A percentile compares a stretch with the other conserved stretches of the same genome.
phyloP scores from a whole-genome alignment of 2,113 vertebrate species.

The Chunga burmeisteri region DNA sequence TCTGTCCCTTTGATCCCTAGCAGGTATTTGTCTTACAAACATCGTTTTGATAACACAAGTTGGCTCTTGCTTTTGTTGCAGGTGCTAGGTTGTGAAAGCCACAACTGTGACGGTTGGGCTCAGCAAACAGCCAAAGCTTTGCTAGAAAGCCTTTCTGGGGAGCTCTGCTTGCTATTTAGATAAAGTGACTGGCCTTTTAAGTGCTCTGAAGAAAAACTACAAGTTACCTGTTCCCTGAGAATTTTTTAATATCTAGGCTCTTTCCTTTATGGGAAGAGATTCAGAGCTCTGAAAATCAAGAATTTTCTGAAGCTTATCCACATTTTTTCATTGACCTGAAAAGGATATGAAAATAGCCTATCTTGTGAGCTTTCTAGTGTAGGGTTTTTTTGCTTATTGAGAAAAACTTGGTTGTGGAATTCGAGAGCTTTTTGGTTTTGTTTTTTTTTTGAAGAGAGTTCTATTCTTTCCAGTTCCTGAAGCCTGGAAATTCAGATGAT shows the following conservation, averaged over 20 bases:
- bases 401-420: not conserved
- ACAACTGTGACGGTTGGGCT: not conserved
- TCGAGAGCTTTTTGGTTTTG: not conserved
- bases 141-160: not conserved
- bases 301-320: not conserved
- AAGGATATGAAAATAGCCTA: not conserved
- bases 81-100: not conserved
- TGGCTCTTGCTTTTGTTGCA: not conserved
- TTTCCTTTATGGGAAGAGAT: not conserved
- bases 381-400: not conserved
- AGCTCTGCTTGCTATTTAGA: not conserved
- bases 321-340: not conserved
- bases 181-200: not conserved
- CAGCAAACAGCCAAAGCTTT: not conserved
- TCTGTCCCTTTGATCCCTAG: not conserved
- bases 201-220: not conserved
- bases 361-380: not conserved
- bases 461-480: not conserved
- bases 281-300: not conserved
- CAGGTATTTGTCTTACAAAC: not conserved
- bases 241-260: not conserved
- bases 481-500: not conserved
- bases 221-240: not conserved
- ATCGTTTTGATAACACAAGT: not conserved
- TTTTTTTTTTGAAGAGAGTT: not conserved